Evolutionary conservation across 1,140 invertebrate genomes (phyloP), one percentile per base, ranked within the genome.

Genomic region (Lordiphosa mommai): DNA sequence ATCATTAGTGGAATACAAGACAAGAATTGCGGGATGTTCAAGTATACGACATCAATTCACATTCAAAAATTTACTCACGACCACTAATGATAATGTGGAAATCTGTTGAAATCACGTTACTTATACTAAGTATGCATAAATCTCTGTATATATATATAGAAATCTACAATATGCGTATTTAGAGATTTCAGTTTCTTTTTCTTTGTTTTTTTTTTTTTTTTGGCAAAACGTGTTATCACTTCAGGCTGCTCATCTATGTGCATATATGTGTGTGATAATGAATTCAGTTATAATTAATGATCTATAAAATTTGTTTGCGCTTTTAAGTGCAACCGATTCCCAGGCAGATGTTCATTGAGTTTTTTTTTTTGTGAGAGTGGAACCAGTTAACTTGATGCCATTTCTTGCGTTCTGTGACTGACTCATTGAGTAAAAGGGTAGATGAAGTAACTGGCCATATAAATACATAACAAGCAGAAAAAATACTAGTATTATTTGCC

Each of bases 161-260:
- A 23, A 30, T 36, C 23, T 32, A 46, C 43, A 46, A 32, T 32
- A 20, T 33, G 46, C 30, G 48, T 30, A 43, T 13, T 44, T 36
- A 10, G 40, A 33, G 29, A 30, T 41, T 20, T 50, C 12, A 10
- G 32, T 17, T 27, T 43, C 40, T 43, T 43, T 41, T 20, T 41
- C n/a, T 16, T 38, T 38, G 13, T 33, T 8, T 1, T 33, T n/a
- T 33, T 13, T 36, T 36, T 14, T 14, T 36, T 36, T 36, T 36
- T 12, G 12, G 36, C 12, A 33, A 48, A 60, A 43, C 48, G 44
- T 64, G 32, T 68, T 68, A 68, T 68, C 56, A 68, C 12, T 41
- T 52, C 41, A 12, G 3, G 20, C 20, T 2, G 5, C 20, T 23
- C 20, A 23, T 23, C 6, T 23, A 23, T 23, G 20, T 23, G 20